Evolutionary conservation across 1,140 invertebrate species (phyloP).

Genomic region (Drosophila nigrodunni): DNA sequence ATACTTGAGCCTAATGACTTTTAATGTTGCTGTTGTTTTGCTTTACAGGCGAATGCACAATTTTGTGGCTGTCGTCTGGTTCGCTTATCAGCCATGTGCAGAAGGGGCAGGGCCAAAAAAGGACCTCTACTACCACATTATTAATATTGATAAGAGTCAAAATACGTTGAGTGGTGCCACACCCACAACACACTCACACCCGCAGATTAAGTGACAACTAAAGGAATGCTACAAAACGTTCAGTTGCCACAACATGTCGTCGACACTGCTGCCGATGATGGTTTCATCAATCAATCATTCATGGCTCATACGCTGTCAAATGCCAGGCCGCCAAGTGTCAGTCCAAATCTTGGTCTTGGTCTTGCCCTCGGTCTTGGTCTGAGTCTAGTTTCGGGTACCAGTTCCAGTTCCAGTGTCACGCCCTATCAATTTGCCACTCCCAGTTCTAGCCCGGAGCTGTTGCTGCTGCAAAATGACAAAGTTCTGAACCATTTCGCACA

Average conservation of each 20-base stretch:
- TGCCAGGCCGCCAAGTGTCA: slow-evolving; percentile 22
- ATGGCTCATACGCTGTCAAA: slow-evolving; percentile 64
- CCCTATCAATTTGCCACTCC: not conserved
- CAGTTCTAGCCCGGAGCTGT: slow-evolving; percentile 52
- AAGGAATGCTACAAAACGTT: slow-evolving; percentile 54
- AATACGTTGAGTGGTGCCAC: not conserved
- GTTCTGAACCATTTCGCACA: slow-evolving; percentile 77
- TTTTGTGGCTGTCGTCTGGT: slow-evolving; percentile 57
- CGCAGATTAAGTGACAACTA: slow-evolving; percentile 71
- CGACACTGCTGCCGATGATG: slow-evolving; percentile 54
- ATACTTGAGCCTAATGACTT: slow-evolving; percentile 77
- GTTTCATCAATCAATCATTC: slow-evolving; percentile 78
- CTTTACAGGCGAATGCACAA: slow-evolving; percentile 76
- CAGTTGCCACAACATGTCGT: slow-evolving; percentile 19
- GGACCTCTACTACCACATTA: slow-evolving; percentile 36
- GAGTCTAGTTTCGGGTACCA: slow-evolving; percentile 20
- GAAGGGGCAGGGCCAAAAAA: slow-evolving; percentile 4
- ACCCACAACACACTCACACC: slow-evolving; percentile 16
- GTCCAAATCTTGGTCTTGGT: not conserved
- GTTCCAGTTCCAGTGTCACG: not conserved
- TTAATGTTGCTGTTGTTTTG: slow-evolving; percentile 68
- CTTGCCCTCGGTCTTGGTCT: slow-evolving; percentile 14
- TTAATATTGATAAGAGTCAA: slow-evolving; percentile 37
- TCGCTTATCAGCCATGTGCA: slow-evolving; percentile 74
- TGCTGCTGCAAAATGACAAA: slow-evolving; percentile 74